Conservation (phyloP, 2,888 invertebrate genomes). For the Calameuta idolon region DNA sequence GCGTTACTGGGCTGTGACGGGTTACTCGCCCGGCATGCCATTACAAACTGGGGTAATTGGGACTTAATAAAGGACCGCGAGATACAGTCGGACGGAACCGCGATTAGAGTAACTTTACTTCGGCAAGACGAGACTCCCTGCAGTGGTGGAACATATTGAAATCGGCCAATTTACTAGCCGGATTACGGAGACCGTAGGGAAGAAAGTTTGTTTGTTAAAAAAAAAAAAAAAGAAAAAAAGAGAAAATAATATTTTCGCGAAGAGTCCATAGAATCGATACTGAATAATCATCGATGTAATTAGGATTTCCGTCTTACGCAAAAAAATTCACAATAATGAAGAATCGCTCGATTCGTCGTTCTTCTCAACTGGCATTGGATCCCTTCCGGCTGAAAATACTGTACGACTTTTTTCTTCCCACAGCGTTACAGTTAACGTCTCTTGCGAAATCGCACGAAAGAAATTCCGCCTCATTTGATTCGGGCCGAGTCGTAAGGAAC, state of each 20-base stretch:
- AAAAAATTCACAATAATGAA: neutral
- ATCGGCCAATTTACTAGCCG: neutral
- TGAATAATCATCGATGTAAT: neutral
- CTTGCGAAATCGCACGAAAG: too few species aligned
- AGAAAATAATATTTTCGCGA: neutral
- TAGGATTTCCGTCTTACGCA: neutral
- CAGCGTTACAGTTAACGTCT: neutral
- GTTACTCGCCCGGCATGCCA: neutral
- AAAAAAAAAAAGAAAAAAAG: neutral
- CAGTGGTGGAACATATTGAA: neutral
- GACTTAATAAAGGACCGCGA: neutral
- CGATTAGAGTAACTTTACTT: neutral
- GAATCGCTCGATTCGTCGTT: neutral
- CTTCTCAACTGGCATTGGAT: neutral
- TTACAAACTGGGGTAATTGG: neutral
- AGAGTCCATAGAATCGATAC: neutral
- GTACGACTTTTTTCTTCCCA: neutral
- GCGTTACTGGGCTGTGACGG: neutral
- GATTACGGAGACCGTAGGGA: neutral
- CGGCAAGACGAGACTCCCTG: neutral
- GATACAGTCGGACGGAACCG: neutral
- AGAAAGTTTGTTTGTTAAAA: neutral
- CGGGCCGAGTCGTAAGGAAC: neutral
- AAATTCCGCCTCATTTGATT: neutral
- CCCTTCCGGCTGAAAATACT: neutral